Percentiles rank a stretch among this genome's conserved stretches.
These are phyloP conservation scores for Diarsia rubi DNA, from an alignment of 2,888 invertebrate species.

Conservation along the genomic window DNA sequence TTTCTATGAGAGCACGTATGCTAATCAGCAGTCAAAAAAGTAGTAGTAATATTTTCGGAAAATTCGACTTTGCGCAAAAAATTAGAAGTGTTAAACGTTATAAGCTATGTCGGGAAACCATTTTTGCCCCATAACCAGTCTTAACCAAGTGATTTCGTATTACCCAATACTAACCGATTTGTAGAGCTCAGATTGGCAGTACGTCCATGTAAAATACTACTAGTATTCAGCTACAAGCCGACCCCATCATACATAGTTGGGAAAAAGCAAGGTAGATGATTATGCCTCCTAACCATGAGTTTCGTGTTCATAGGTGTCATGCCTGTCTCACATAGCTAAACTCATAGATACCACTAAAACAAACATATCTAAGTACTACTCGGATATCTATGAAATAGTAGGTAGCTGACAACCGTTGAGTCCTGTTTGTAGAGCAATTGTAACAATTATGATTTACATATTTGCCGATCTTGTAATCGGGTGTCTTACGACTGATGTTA, in stretches of 20 bases:
- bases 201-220: too few relatives aligned
- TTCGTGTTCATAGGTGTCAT: not conserved
- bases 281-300: not conserved
- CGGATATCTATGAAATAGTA: conserved; percentile 74
- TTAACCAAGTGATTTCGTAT: too few relatives aligned
- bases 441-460: conserved; percentile 70
- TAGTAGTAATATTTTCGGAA: not conserved
- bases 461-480: conserved; percentile 74
- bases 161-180: too few relatives aligned
- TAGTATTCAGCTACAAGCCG: too few relatives aligned
- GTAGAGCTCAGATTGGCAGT: too few relatives aligned
- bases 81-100: too few relatives aligned
- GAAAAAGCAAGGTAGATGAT: too few relatives aligned
- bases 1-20: not conserved
- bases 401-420: conserved; percentile 80
- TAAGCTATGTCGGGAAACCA: too few relatives aligned
- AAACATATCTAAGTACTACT: conserved; percentile 43
- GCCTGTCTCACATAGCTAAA: conserved; percentile 9
- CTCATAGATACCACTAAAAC: conserved; percentile 34
- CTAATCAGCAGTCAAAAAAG: not conserved
- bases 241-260: too few relatives aligned
- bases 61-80: too few relatives aligned
- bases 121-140: too few relatives aligned
- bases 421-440: conserved; percentile 73
- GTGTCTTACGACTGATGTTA: conserved; percentile 53